These are phyloP conservation scores for Luffia ferchaultella DNA, from an alignment of 2,888 invertebrate genomes.

Conservation along the genomic window DNA sequence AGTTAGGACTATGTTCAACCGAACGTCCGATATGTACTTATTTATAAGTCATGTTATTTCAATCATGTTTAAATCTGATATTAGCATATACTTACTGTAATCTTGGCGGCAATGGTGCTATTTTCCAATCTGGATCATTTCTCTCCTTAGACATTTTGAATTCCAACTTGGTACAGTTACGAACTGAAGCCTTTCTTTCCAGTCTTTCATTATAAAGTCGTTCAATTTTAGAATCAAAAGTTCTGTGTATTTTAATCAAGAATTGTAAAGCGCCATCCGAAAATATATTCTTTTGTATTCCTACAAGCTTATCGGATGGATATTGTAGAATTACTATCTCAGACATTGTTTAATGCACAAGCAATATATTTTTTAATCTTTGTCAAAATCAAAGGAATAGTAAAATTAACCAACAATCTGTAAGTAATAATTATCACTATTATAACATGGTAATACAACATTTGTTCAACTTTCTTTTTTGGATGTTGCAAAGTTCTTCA, in stretches of 20 bases:
- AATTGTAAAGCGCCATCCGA: conserved; percentile 65
- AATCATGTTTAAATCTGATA: neutral
- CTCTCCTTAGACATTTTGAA: conserved; percentile 50
- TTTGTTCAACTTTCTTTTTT: too few relatives aligned
- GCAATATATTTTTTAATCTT: too few relatives aligned
- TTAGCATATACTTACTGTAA: conserved; percentile 39
- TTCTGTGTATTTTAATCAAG: conserved; percentile 51
- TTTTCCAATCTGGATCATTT: conserved; percentile 61
- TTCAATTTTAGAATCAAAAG: conserved; percentile 58
- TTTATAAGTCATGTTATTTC: too few relatives aligned
- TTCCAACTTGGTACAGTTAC: conserved; percentile 27
- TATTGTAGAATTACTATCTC: conserved; percentile 48
- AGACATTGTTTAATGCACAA: too few relatives aligned
- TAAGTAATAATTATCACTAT: too few relatives aligned
- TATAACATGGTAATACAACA: too few relatives aligned
- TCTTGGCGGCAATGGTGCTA: conserved; percentile 63
- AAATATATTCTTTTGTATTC: conserved; percentile 62
- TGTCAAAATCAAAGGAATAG: too few relatives aligned
- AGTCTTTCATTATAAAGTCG: conserved; percentile 47
- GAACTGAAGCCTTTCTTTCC: conserved; percentile 33
- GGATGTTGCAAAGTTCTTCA: too few relatives aligned
- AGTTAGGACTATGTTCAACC: too few relatives aligned
- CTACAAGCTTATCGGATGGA: conserved; percentile 59
- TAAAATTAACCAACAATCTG: too few relatives aligned
- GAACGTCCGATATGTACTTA: too few relatives aligned